Base-by-base conservation (phyloP, 2,113 vertebrate genomes). In the Osmerus mordax region DNA sequence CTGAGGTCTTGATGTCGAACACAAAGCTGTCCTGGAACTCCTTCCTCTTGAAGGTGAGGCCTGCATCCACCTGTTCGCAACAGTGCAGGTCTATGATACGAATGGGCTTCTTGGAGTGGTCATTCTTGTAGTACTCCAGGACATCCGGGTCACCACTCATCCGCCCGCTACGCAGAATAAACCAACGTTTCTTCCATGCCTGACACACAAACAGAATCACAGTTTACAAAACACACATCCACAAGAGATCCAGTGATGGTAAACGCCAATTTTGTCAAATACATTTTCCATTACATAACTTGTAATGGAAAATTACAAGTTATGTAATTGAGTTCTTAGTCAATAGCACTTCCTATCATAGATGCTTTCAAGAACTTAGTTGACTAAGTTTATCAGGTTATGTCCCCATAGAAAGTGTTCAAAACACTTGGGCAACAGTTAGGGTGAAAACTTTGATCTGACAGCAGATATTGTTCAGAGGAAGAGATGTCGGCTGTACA, bases 161-260 rank as follows among this genome's bases (percentile, higher is more conserved):
- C 13, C 97, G 95, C 54, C 97, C 96, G 0, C 97, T 99, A 76
- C 97, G 95, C 36, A 99, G 93, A 78, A 99, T 90, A 1, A 99
- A 99, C 97, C 97, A 99, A 52, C 97, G 96, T 21, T 98, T 99
- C 90, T 99, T 99, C 97, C 97, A 99, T 67, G 97, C 97, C 97
- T 99, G 86, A 64, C 23, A 82, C 53, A 70, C 60, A 72, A 21
- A 14, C 9, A 69, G 54, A 15, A 62, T 47, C 41, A 47, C 41
- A 47, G 41, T 9, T 11, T 47, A 47, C 32, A 36, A 36, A 47
- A 47, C 41, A 47, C 41, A 47, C 41, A 47, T 47, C 41, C 41
- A 47, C 9, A 47, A 11, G 41, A 47, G 9, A 47, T 47, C 41
- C 41, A 47, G 41, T 47, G 41, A 47, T 47, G 41, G 8, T 47